These are phyloP conservation scores for Psophia crepitans DNA, from an alignment of 2,113 vertebrate genomes.

Conservation along the genomic window DNA sequence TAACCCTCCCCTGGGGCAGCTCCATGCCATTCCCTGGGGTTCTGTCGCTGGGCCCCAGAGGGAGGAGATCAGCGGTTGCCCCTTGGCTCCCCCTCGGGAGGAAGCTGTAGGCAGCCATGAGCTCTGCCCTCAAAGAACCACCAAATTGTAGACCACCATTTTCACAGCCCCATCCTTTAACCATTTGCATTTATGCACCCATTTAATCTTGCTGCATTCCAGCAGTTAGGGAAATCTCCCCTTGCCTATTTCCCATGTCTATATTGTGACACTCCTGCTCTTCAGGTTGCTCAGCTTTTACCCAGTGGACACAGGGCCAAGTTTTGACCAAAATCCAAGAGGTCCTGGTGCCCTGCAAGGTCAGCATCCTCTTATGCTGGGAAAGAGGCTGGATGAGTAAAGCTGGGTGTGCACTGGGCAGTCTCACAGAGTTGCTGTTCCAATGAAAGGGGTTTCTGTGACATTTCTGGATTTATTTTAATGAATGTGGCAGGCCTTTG, in stretches of 20 bases:
- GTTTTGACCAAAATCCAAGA: background rate
- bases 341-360: background rate
- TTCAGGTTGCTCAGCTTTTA: background rate
- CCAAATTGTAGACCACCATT: background rate
- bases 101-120: too few species aligned
- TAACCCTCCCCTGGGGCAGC: too few species aligned
- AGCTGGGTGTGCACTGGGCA: background rate
- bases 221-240: background rate
- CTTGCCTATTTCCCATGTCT: background rate
- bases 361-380: background rate
- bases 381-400: background rate
- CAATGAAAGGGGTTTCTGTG: background rate
- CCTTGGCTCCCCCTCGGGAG: too few species aligned
- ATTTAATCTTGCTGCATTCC: background rate
- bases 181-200: background rate
- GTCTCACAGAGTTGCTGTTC: background rate
- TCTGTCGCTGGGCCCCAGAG: too few species aligned
- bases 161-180: rapidly evolving
- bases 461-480: background rate
- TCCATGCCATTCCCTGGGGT: too few species aligned
- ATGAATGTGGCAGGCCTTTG: background rate
- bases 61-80: too few species aligned
- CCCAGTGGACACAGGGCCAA: background rate
- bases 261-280: background rate
- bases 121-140: too few species aligned